These are phyloP conservation scores for Vespertilio murinus DNA, from an alignment of 2,797 vertebrate genomes.

Conservation along the genomic window DNA sequence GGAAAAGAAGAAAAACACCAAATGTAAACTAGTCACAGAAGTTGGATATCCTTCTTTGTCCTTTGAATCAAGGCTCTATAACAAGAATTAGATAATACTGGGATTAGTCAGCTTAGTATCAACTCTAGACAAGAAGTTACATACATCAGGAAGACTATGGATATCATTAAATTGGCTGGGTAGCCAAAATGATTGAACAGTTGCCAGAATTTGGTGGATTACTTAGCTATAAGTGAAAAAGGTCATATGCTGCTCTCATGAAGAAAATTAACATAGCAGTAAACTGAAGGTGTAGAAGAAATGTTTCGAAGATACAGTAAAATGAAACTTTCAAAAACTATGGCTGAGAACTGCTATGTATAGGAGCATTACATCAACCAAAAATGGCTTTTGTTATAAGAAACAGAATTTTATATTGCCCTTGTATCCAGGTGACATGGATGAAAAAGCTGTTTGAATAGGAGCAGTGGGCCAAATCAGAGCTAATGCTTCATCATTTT, in stretches of 20 bases:
- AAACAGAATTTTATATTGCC: background rate
- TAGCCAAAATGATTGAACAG: background rate
- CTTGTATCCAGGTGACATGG: background rate
- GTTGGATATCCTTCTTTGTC: constrained; percentile 38
- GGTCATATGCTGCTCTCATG: background rate
- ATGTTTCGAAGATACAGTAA: background rate
- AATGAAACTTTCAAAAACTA: background rate
- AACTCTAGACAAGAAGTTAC: background rate
- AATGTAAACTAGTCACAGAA: constrained; percentile 43
- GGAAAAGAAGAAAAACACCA: background rate
- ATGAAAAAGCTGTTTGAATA: background rate
- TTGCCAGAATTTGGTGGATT: background rate
- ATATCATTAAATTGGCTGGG: background rate
- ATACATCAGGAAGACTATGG: background rate
- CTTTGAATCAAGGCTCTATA: background rate
- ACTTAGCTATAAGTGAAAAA: background rate
- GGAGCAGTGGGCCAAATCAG: background rate
- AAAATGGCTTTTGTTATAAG: background rate
- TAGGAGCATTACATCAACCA: background rate
- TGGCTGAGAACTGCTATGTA: background rate
- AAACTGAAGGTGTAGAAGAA: background rate
- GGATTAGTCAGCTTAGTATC: background rate
- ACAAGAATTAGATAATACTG: background rate
- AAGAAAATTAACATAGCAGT: constrained; percentile 46
- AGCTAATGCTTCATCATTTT: constrained; percentile 4